Base-by-base conservation (phyloP, 1,140 invertebrate genomes). In the Megalonaias nervosa region DNA sequence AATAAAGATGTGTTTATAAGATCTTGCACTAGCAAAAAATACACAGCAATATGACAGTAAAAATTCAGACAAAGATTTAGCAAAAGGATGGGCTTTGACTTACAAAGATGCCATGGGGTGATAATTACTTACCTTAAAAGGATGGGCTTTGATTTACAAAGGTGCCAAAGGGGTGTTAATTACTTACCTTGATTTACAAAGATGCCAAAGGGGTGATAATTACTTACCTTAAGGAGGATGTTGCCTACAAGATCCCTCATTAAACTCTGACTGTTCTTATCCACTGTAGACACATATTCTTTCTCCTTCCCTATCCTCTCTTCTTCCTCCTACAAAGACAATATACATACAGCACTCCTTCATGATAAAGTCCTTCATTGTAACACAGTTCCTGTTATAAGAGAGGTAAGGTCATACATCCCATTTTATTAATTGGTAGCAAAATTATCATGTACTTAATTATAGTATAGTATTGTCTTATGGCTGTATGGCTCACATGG, bases 201-300 rank as follows among this genome's bases (percentile, higher is more conserved):
- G 67, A 17, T 1, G 38, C 67, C 31, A 38, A 21, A 17, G 17
- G 16, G n/a, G 19, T 6, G 31, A 67, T 17, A 12, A 55, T 13
- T 19, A 21, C 31, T 23, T 68, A 84, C 82, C 75, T 84, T 84
- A 60, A 74, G 75, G 38, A 84, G 74, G 62, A 82, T 59, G 17
- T 62, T 76, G 16, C 64, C 75, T 9, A 75, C 56, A 5, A 81
- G 70, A 61, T 84, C 83, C 67, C 77, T 81, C 58, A 81, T 58
- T 48, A 82, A 61, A 3, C 66, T 67, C 16, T 59, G 74, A 73
- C 73, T 74, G 58, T 62, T 79, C 21, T 74, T 76, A 14, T 79
- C 71, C 11, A 80, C 15, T 16, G 74, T 67, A 23, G 31, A 62
- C 31, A 68, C 13, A 48, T 58, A 59, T 74, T 73, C 66, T 26